These are phyloP conservation scores for Heterocephalus glaber DNA, from an alignment of 2,113 vertebrate genomes.

Conservation along the genomic window DNA sequence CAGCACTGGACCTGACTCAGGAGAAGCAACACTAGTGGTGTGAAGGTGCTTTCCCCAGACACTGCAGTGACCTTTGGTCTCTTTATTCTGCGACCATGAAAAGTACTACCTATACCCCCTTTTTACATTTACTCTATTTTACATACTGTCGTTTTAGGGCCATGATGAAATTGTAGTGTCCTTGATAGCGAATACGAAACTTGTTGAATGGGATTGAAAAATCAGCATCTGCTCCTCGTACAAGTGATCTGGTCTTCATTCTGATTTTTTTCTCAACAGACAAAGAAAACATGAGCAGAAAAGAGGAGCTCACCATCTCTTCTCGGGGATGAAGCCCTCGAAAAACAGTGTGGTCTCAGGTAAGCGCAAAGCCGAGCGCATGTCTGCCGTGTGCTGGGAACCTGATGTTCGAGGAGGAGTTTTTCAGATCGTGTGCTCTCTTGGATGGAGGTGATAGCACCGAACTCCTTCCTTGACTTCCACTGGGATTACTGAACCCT, in stretches of 20 bases:
- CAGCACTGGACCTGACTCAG: background rate
- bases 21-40: background rate
- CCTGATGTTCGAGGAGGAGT: background rate
- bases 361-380: conserved; percentile 75
- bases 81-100: background rate
- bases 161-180: background rate
- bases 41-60: background rate
- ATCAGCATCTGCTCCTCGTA: background rate
- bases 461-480: background rate
- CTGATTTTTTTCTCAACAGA: conserved; percentile 83
- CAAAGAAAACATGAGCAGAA: conserved; percentile 94
- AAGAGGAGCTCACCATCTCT: conserved; percentile 94
- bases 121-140: background rate
- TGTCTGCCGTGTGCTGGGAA: background rate
- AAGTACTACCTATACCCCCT: background rate
- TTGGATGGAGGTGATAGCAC: background rate
- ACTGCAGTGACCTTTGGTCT: background rate
- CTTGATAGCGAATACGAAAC: background rate
- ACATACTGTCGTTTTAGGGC: background rate
- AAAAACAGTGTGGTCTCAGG: conserved; percentile 90
- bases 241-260: background rate
- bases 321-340: conserved; percentile 94
- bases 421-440: background rate
- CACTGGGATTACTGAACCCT: no score
- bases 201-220: background rate